Evolutionary conservation across 1,140 invertebrate species (phyloP), one percentile per base, ranked within the genome.

Genomic region (Araneus ventricosus): DNA sequence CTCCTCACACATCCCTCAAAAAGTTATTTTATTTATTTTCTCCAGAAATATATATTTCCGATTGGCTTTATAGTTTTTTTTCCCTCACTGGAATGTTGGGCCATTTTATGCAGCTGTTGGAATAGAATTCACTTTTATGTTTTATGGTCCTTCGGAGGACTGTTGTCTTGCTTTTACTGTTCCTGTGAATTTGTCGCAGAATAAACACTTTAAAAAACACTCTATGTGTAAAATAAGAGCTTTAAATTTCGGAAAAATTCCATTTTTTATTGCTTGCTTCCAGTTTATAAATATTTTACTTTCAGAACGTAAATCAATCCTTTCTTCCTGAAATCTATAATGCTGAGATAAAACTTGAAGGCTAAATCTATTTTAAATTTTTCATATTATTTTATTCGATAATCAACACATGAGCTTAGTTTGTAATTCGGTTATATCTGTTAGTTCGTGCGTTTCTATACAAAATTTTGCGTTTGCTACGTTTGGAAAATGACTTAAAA

Each of bases 21-120:
- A 90, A 84, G 30, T 67, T 52, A 92, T 92, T 92, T 92, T 75
- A 92, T 75, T 92, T 92, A 61, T 61, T 85, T 92, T 86, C 61
- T 6, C 79, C 14, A 10, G 27, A 82, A 63, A 92, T 61, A 70
- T 92, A 41, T 92, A 86, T 92, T 92, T 86, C 63, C 80, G 59
- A 52, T 27, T 34, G 61, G 59, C 59, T 92, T 92, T 85, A 61
- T 67, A 75, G 30, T 92, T 86, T 84, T 90, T 57, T 63, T 91
- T 52, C 45, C 45, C 45, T 17, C 45, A 52, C 89, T 37, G 27
- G 22, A 61, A 79, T 52, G n/a, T 24, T 24, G 52, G 27, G 37
- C 75, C 80, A 82, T 92, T 92, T 92, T 85, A 86, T 70, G 82
- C 90, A 92, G 90, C 90, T 92, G 90, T 92, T 52, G 75, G 89